Conservation (phyloP, 1,140 invertebrate species). For the Chrysopa pallens region DNA sequence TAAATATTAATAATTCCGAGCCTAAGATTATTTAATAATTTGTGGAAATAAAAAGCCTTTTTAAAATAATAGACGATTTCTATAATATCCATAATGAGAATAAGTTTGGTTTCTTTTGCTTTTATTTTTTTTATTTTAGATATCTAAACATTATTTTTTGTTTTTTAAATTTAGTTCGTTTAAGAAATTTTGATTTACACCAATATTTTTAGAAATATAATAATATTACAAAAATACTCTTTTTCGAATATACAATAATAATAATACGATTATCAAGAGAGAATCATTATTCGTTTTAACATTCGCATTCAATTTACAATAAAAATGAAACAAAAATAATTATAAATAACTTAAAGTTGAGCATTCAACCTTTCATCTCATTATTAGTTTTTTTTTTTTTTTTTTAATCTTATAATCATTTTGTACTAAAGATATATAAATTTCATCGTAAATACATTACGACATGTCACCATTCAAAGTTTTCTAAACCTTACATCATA, state of each 20-base stretch:
- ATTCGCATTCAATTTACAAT: too few relatives aligned
- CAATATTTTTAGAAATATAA: conserved; percentile 16
- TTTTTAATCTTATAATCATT: not conserved
- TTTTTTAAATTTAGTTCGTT: conserved; percentile 5
- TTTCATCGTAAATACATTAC: not conserved
- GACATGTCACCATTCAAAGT: not conserved
- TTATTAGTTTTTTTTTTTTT: too few relatives aligned
- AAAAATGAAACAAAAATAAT: too few relatives aligned
- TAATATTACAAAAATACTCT: conserved; percentile 26
- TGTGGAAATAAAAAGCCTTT: not conserved
- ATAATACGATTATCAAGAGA: too few relatives aligned
- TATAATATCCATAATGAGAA: not conserved
- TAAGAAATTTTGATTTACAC: conserved; percentile 27
- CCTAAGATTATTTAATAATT: not conserved
- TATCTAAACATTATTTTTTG: not conserved
- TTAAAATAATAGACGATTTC: not conserved
- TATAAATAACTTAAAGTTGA: too few relatives aligned
- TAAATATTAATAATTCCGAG: conserved; percentile 22
- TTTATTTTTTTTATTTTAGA: too few relatives aligned
- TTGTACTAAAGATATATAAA: not conserved
- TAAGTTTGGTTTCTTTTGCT: not conserved
- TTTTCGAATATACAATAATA: not conserved
- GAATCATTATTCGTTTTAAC: too few relatives aligned
- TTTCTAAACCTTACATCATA: not conserved
- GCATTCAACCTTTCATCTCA: too few relatives aligned